Evolutionary conservation across 2,113 vertebrate species (phyloP).

Genomic region (Albula glossodonta): DNA sequence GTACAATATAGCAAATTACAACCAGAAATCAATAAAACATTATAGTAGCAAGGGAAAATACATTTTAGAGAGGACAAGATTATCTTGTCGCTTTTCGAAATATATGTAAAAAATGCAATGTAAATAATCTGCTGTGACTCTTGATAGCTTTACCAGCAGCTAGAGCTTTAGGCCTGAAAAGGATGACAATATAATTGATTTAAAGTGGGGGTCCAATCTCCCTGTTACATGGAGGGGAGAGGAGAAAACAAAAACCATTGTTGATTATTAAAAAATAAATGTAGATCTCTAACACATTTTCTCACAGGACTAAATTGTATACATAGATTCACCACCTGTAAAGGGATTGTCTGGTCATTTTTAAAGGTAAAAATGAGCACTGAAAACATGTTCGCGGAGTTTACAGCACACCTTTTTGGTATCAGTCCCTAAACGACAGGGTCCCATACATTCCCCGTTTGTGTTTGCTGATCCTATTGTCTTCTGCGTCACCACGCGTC

Average conservation of each 20-base stretch:
- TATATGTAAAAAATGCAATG: too few species aligned
- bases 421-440: slow-evolving; percentile 63
- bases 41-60: too few species aligned
- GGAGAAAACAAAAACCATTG: too few species aligned
- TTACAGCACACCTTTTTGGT: slow-evolving; percentile 54
- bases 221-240: too few species aligned
- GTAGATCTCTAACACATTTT: background rate
- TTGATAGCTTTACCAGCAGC: too few species aligned
- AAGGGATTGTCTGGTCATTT: background rate
- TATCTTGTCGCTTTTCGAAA: too few species aligned
- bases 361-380: too few species aligned
- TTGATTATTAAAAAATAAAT: background rate
- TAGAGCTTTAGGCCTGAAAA: too few species aligned
- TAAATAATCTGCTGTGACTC: too few species aligned
- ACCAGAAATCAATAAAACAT: background rate
- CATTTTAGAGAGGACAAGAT: background rate
- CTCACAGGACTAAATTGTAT: background rate
- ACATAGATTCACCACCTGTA: background rate
- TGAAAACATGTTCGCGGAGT: slow-evolving; percentile 47
- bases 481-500: slow-evolving; percentile 81
- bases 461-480: slow-evolving; percentile 82
- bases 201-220: too few species aligned
- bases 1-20: background rate
- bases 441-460: slow-evolving; percentile 64
- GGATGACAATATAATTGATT: too few species aligned